Evolutionary conservation across 2,888 invertebrate genomes (phyloP), one percentile per base, ranked within the genome.

Genomic region (Gnatocerus cornutus): DNA sequence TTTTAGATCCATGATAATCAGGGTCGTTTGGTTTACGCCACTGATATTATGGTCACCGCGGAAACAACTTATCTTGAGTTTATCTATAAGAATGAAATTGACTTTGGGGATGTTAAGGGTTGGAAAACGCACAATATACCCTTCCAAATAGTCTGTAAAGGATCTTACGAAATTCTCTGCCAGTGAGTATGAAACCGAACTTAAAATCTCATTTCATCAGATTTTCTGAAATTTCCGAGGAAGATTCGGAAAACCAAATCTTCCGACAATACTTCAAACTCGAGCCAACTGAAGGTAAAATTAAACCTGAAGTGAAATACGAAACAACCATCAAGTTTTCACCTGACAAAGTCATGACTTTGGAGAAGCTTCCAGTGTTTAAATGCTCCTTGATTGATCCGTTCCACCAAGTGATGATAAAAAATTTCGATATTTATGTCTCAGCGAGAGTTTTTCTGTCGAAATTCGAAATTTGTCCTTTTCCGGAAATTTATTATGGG

Each of bases 41-140:
- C 29, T 62, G 46, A 10, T 74, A 69, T 81, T 12, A 64, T 71
- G 45, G 73, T 90, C 10, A 86, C 85, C 0, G 90, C 88, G 0
- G 90, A 91, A 82, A 88, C 89, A 55, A 89, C 89, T 61, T 89
- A 90, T 74, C 88, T 90, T 3, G 83, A 84, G 77, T 83, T 91
- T 5, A 88, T 90, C 75, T 81, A 79, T 62, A 56, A 73, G 1
- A 74, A 73, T 37, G 74, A 78, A 46, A 74, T 91, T 10, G 85
- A 89, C 74, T 87, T 89, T 69, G 89, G 89, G 55, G 87, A 86
- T 61, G 86, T 89, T 0, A 89, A 88, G 85, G 89, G 90, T 1
- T 88, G 87, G 64, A 86, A 86, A 0, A 84, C 86, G 0, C 83
- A 86, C 12, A 78, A 75, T 0, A 80, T 85, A 59, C 82, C 84